These are phyloP conservation scores for Tetragnatha montana DNA, from an alignment of 2,888 invertebrate genomes.

Conservation along the genomic window DNA sequence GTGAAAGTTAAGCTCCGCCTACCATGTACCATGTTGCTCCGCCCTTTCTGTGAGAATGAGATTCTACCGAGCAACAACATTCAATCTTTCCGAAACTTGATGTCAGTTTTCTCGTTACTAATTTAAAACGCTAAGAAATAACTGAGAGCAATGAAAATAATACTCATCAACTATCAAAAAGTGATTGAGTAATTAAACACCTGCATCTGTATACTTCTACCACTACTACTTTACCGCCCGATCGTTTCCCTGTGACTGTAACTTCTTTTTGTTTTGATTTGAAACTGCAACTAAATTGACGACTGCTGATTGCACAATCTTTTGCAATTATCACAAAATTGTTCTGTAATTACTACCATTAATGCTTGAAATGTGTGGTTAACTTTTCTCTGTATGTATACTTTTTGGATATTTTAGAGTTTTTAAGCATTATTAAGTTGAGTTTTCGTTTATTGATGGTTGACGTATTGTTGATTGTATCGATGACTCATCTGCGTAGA, in stretches of 20 bases:
- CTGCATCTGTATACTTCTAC: neutral
- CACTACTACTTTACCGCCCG: neutral
- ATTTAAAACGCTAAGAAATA: no score
- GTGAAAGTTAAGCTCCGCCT: no score
- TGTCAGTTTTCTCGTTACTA: no score
- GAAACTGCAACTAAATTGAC: neutral
- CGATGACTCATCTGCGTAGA: conserved; percentile 11
- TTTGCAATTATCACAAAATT: neutral
- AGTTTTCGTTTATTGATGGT: neutral
- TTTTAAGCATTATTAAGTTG: neutral
- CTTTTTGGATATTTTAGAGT: neutral
- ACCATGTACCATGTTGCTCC: no score
- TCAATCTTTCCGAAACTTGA: no score
- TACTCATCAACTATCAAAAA: no score
- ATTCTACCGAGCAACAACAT: no score
- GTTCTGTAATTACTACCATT: neutral
- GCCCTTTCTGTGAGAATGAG: no score
- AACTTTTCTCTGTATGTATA: neutral
- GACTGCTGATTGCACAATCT: neutral
- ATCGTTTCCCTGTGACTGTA: neutral
- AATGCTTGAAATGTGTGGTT: neutral
- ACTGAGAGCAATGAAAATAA: no score
- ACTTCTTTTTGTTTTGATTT: neutral
- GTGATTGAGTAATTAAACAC: neutral
- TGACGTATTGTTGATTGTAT: neutral